Evolutionary conservation across 2,888 invertebrate genomes (phyloP).

Genomic region (Eupithecia inturbata): DNA sequence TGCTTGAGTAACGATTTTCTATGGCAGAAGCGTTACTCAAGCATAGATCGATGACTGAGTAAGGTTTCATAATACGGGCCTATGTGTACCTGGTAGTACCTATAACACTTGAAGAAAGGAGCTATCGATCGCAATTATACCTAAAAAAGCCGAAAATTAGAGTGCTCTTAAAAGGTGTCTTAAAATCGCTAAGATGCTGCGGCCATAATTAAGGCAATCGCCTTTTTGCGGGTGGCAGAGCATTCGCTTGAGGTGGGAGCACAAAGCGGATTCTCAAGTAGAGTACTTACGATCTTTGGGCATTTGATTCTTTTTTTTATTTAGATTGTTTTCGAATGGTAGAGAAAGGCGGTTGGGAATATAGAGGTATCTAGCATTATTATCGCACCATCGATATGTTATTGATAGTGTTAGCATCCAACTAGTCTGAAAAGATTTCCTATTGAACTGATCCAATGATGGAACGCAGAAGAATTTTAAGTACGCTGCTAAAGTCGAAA

Average conservation of each 20-base stretch:
- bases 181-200: constrained; percentile 67
- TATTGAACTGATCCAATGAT: no score
- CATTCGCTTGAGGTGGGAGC: constrained; percentile 24
- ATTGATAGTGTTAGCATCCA: neutral
- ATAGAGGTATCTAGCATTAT: neutral
- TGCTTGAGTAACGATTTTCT: no score
- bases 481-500: no score
- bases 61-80: no score
- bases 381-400: neutral
- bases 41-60: no score
- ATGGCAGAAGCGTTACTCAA: no score
- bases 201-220: constrained; percentile 63
- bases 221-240: constrained; percentile 50
- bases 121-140: constrained; percentile 57
- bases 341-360: neutral
- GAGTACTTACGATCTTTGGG: neutral
- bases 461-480: no score
- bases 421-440: neutral
- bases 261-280: constrained; percentile 8
- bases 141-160: constrained; percentile 62
- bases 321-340: neutral
- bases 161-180: constrained; percentile 68
- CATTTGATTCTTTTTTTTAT: constrained; percentile 1
- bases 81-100: no score
- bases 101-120: constrained; percentile 45